Evolutionary conservation across 2,797 vertebrate species (phyloP).

Genomic region (Pachyuromys duprasi): DNA sequence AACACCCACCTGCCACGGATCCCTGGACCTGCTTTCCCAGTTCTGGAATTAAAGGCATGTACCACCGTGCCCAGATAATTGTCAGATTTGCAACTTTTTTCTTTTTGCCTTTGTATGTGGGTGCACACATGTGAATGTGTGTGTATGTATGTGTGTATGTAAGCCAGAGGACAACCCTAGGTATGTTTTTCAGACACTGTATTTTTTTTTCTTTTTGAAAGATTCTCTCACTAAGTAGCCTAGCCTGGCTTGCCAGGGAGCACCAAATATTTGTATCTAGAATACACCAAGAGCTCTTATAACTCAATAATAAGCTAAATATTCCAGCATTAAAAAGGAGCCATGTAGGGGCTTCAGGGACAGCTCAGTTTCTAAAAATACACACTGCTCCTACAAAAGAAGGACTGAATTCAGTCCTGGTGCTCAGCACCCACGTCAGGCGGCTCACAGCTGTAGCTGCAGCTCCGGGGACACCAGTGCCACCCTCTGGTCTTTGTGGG

Average conservation of each 20-base stretch:
- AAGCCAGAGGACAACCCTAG: not conserved
- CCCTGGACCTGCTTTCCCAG: not conserved
- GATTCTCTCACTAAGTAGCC: not conserved
- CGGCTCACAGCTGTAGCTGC: not conserved
- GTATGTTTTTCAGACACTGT: not conserved
- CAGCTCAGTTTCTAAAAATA: not conserved
- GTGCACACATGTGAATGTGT: not conserved
- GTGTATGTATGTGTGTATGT: not conserved
- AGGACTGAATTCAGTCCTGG: not conserved
- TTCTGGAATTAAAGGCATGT: not conserved
- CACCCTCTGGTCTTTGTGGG: not conserved
- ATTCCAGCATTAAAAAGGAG: slow-evolving; percentile 11
- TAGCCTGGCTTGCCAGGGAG: not conserved
- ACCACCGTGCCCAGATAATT: not conserved
- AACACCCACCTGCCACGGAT: not conserved
- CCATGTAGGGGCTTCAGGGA: not conserved
- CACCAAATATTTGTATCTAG: not conserved
- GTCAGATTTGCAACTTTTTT: not conserved
- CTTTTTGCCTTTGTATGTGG: too few relatives aligned
- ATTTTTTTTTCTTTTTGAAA: not conserved
- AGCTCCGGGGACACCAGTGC: not conserved
- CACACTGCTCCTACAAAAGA: not conserved
- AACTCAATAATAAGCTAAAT: not conserved
- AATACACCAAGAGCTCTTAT: slow-evolving; percentile 7
- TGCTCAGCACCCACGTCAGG: not conserved